phyloP scores from a whole-genome alignment of 2,797 vertebrate species.

The Peromyscus aztecus region DNA sequence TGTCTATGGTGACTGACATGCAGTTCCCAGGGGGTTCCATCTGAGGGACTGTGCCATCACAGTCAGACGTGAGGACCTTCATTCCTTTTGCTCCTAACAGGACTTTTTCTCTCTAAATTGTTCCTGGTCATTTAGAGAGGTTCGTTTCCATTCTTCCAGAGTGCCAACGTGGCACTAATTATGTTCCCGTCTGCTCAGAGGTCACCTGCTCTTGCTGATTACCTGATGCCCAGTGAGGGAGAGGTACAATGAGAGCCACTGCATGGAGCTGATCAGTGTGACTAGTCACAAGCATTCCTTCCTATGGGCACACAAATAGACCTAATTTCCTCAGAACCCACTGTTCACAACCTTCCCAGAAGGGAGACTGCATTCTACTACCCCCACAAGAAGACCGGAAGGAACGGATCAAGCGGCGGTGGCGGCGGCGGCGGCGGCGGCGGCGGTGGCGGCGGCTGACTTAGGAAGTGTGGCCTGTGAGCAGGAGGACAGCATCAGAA shows the following conservation, averaged over 20 bases:
- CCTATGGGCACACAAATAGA: background rate
- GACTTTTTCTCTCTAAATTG: constrained; percentile 10
- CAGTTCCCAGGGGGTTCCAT: background rate
- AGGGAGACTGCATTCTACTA: constrained; percentile 13
- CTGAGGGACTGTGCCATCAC: background rate
- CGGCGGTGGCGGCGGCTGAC: background rate
- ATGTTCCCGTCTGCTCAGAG: constrained; percentile 84
- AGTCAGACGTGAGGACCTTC: constrained; percentile 49
- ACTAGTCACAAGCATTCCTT: constrained; percentile 9
- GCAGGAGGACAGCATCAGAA: background rate
- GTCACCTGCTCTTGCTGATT: constrained; percentile 84
- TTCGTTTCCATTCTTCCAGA: constrained; percentile 81
- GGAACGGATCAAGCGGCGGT: background rate
- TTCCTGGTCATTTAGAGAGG: background rate
- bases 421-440: background rate
- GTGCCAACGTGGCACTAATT: constrained; percentile 87
- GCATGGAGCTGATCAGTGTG: constrained; percentile 37
- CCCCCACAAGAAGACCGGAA: constrained; percentile 13
- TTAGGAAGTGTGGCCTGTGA: background rate
- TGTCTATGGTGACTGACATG: background rate
- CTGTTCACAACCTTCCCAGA: constrained; percentile 14
- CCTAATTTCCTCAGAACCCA: constrained; percentile 38
- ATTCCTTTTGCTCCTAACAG: constrained; percentile 56
- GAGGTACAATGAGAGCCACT: constrained; percentile 72
- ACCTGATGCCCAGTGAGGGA: constrained; percentile 77